Evolutionary conservation across 2,888 invertebrate genomes (phyloP).

Genomic region (Pyralis farinalis): DNA sequence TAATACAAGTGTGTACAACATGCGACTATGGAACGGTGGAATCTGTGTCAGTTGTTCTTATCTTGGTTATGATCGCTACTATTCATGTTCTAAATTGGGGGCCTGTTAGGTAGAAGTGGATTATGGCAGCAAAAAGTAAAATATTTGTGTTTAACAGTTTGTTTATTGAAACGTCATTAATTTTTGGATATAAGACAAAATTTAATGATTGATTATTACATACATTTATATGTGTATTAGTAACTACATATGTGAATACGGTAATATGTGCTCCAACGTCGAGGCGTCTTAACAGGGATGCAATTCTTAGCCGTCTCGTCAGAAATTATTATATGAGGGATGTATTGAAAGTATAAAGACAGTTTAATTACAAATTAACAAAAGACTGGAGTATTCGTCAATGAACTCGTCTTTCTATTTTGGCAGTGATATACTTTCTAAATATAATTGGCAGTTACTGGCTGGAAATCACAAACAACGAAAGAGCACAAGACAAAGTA

Average conservation of each 20-base stretch:
- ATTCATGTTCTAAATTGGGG: not conserved
- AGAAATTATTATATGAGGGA: constrained; percentile 2
- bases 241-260: constrained; percentile 13
- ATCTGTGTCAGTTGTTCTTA: not conserved
- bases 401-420: too few species aligned
- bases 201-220: not conserved
- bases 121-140: constrained; percentile 2
- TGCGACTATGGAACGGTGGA: not conserved
- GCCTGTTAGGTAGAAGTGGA: not conserved
- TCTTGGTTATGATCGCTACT: too few species aligned
- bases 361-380: not conserved
- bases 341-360: not conserved
- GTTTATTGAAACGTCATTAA: not conserved
- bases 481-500: not conserved
- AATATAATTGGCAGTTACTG: not conserved
- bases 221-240: constrained; percentile 3
- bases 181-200: constrained; percentile 4
- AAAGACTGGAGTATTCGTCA: not conserved
- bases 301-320: constrained; percentile 17
- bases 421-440: not conserved
- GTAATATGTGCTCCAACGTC: constrained; percentile 14
- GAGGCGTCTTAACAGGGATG: constrained; percentile 15
- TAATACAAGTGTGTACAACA: not conserved
- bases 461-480: constrained; percentile 1
- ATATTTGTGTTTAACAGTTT: not conserved